Base-by-base conservation (phyloP, 2,888 invertebrate species). In the Cataglyphis altisquamis region DNA sequence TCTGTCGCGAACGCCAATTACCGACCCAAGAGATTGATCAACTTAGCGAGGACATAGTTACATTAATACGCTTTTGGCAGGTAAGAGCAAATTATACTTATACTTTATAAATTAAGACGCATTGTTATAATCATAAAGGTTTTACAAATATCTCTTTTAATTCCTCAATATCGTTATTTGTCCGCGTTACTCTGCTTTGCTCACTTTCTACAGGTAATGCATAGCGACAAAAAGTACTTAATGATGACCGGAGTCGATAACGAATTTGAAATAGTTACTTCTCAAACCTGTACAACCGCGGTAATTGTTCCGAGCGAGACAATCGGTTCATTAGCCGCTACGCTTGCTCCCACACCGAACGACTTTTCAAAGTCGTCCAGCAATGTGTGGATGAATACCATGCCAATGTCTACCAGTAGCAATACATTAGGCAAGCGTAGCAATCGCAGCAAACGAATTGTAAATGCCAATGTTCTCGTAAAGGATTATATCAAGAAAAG, bases 401-500 rank as follows among this genome's bases (percentile, higher is more conserved):
- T 98, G 90, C 97, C 97, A 0, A 96, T 97, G 66, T 97, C 97
- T 29, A 95, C 97, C 91, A 95, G 97, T 94, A 95, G 96, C 21
- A 96, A 96, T 25, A 97, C 97, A 0, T 93, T 97, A 32, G 96
- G 97, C 77, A 98, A 98, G 94, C 96, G 97, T 3, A 98, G 98
- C 32, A 97, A 97, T 93, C 96, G 97, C 86, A 97, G 97, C 91
- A 96, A 97, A 92, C 96, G 98, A 93, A 96, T 97, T 74, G 95
- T 96, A 66, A 95, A 95, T 75, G 96, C 97, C 87, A 95, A 95
- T 86, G 97, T 97, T 0, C 98, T 98, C 94, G 98, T 99, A 82
- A 99, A 99, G 93, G 98, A 99, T 92, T 99, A 99, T 94, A 97
- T 99, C 88, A 97, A 97, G 94, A 99, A 99, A 94, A 96, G 99